phyloP scores from a whole-genome alignment of 2,888 invertebrate genomes.

The Enchytraeus crypticus region DNA sequence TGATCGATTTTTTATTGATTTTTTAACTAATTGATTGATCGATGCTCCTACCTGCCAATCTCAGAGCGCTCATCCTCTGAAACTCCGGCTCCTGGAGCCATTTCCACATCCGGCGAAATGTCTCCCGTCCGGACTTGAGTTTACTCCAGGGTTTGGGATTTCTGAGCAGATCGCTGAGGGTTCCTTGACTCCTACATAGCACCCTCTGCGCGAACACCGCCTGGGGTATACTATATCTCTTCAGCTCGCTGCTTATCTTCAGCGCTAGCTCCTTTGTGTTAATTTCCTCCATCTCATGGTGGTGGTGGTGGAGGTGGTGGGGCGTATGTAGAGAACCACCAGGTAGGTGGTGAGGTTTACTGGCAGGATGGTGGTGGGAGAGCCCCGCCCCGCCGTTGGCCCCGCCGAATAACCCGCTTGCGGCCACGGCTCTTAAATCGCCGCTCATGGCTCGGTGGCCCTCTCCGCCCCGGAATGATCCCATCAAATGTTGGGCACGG shows the following conservation, averaged over 20 bases:
- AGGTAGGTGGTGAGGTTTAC: not conserved
- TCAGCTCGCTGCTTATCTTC: conserved; percentile 93
- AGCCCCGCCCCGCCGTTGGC: not conserved
- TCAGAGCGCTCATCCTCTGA: conserved; percentile 94
- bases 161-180: conserved; percentile 86
- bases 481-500: conserved; percentile 2
- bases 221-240: conserved; percentile 97
- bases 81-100: conserved; percentile 99
- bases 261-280: conserved; percentile 98
- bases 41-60: conserved; percentile 89
- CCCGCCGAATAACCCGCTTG: not conserved
- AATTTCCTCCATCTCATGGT: conserved; percentile 69
- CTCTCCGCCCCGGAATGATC: not conserved
- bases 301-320: conserved; percentile 24
- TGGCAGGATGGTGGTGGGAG: not conserved
- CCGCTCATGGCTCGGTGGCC: not conserved
- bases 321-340: no score
- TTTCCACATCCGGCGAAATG: conserved; percentile 98
- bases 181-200: conserved; percentile 93
- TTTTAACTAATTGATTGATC: no score
- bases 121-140: no score
- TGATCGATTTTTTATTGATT: no score
- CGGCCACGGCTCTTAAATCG: not conserved
- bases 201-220: conserved; percentile 99
- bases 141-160: conserved; percentile 99